Base-by-base conservation (phyloP, 2,113 vertebrate genomes). In the Falcunculus frontatus region DNA sequence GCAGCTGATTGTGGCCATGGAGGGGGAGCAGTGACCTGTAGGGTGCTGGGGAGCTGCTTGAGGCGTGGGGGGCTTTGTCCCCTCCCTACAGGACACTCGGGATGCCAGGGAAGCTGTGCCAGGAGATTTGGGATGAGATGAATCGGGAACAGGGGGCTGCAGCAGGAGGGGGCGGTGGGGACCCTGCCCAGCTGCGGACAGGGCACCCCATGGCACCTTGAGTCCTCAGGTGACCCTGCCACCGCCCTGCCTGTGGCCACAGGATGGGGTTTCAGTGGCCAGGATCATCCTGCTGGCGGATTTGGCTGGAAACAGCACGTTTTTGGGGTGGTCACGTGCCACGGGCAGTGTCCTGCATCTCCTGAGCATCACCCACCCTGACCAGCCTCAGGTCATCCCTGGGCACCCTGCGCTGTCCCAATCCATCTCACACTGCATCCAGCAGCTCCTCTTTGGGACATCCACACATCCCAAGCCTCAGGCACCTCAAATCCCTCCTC, bases 1-100 rank as follows among this genome's bases (percentile, higher is more conserved):
- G 2, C 22, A 1, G 11, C 37, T 10, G 4, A 1, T 1, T 23
- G 70, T 7, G 2, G 13, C 76, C 14, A 0, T 1, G 44, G 59
- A 11, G 23, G 37, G 18, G 3, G 4, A 10, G 47, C n/a, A 7
- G 13, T 4, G 60, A 19, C 39, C 49, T 12, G 10, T 13, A 2
- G 22, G 30, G 60, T 7, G 29, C 3, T 7, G 41, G 22, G 30
- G 60, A 9, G 33, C 3, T 6, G 35, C 16, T 35, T 0, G 3
- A 13, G 65, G 41, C 30, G 2, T 0, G 1, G 29, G 49, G 55
- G 23, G 27, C 4, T 32, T 42, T 42, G 4, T 11, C 16, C 33
- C 73, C 44, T 53, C 59, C 59, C 2, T 16, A 2, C 0, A 1
- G 74, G 46, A 11, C 69, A 25, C n/a, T 30, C 3, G 16, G 15